These are phyloP conservation scores for Pseudopleuronectes americanus DNA, from an alignment of 2,797 vertebrate genomes.

Conservation along the genomic window DNA sequence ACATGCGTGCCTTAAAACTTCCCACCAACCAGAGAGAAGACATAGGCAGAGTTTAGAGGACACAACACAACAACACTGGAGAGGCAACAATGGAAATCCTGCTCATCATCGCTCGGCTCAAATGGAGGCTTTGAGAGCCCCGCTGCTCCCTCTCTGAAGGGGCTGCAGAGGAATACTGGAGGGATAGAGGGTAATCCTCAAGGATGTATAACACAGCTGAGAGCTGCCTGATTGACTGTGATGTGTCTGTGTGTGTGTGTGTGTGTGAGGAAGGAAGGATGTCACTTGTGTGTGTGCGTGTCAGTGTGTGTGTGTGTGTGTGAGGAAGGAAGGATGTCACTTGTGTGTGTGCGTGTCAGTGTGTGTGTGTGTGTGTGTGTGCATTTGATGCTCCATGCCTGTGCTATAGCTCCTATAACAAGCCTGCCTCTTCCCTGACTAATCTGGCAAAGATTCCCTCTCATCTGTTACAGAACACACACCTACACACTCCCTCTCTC, in stretches of 20 bases:
- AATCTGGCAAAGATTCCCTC: slow-evolving; percentile 81
- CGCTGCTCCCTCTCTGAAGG: slow-evolving; percentile 77
- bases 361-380: slow-evolving; percentile 37
- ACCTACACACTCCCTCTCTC: slow-evolving; percentile 55
- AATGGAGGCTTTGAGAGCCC: slow-evolving; percentile 78
- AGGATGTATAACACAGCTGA: slow-evolving; percentile 78
- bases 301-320: slow-evolving; percentile 34
- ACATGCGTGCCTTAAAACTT: slow-evolving; percentile 27
- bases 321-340: slow-evolving; percentile 39
- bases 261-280: slow-evolving; percentile 30
- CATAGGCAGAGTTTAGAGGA: slow-evolving; percentile 67
- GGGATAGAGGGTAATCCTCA: slow-evolving; percentile 82
- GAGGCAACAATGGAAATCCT: slow-evolving; percentile 77
- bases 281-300: slow-evolving; percentile 32
- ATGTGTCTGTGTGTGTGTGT: slow-evolving; percentile 30
- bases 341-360: slow-evolving; percentile 27
- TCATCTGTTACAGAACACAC: slow-evolving; percentile 78
- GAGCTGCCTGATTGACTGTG: slow-evolving; percentile 57
- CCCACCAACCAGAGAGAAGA: slow-evolving; percentile 49
- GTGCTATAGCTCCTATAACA: slow-evolving; percentile 87
- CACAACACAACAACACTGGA: slow-evolving; percentile 59
- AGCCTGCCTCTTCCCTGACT: slow-evolving; percentile 78
- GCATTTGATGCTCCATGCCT: slow-evolving; percentile 73
- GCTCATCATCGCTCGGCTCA: slow-evolving; percentile 84
- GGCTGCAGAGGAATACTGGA: slow-evolving; percentile 73